These are phyloP conservation scores for Leptopilina myrica DNA, from an alignment of 2,888 invertebrate species.

Conservation along the genomic window DNA sequence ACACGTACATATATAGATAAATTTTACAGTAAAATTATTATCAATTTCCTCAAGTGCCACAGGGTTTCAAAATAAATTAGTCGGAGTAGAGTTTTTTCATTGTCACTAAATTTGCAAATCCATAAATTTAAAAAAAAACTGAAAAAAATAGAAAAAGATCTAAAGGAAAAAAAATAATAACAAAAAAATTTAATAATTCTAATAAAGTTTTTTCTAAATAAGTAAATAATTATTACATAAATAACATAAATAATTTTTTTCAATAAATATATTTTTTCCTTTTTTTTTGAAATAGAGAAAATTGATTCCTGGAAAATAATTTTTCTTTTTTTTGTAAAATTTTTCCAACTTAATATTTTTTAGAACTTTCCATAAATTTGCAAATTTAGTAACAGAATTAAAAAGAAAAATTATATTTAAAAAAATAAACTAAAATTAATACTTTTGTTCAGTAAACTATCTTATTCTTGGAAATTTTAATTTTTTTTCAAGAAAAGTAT, in stretches of 20 bases:
- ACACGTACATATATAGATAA: neutral
- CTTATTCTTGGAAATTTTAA: neutral
- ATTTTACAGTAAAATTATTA: conserved; percentile 21
- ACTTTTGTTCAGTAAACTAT: neutral
- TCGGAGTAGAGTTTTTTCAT: neutral
- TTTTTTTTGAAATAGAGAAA: neutral
- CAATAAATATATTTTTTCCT: too few relatives aligned
- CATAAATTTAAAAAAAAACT: too few relatives aligned
- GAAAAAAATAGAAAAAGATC: too few relatives aligned
- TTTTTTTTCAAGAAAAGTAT: too few relatives aligned
- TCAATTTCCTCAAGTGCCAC: conserved; percentile 22
- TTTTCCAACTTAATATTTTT: neutral
- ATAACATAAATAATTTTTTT: too few relatives aligned
- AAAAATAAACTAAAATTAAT: conserved; percentile 17
- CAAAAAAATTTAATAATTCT: too few relatives aligned
- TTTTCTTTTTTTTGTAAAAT: neutral
- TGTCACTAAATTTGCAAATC: neutral
- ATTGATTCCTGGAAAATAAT: neutral
- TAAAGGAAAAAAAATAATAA: too few relatives aligned
- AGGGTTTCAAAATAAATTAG: neutral
- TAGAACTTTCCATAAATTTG: neutral
- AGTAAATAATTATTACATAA: too few relatives aligned
- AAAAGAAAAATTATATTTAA: neutral
- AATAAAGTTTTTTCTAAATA: too few relatives aligned
- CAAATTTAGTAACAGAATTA: neutral